These are phyloP conservation scores for Mythimna albipuncta DNA, from an alignment of 2,888 invertebrate species.

Conservation along the genomic window DNA sequence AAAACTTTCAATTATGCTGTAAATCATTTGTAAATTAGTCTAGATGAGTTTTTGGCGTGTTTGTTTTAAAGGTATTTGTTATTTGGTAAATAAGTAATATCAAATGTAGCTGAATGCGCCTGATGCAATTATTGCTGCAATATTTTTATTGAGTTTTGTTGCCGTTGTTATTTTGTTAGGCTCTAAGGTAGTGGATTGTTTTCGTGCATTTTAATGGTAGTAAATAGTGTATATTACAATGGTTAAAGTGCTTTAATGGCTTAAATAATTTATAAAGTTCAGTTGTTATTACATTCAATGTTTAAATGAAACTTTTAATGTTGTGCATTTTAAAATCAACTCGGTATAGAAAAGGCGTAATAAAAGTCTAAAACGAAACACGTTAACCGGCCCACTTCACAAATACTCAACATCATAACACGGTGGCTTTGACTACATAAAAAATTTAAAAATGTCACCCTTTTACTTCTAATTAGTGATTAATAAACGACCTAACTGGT, in stretches of 20 bases:
- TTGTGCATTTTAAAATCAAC: background rate
- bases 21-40: slow-evolving; percentile 68
- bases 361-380: slow-evolving; percentile 18
- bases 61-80: slow-evolving; percentile 43
- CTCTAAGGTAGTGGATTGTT: background rate
- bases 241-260: background rate
- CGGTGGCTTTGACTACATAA: slow-evolving; percentile 23
- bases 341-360: slow-evolving; percentile 3
- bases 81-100: slow-evolving; percentile 2
- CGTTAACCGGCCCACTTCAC: background rate
- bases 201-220: background rate
- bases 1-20: slow-evolving; percentile 68
- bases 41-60: slow-evolving; percentile 59
- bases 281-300: background rate
- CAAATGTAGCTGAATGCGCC: slow-evolving; percentile 30
- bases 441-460: slow-evolving; percentile 61
- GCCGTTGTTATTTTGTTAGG: slow-evolving; percentile 33
- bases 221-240: background rate
- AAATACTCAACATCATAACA: slow-evolving; percentile 44
- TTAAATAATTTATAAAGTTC: background rate
- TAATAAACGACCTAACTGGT: slow-evolving; percentile 58
- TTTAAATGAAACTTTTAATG: background rate
- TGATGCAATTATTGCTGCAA: slow-evolving; percentile 47
- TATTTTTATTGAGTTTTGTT: slow-evolving; percentile 11
- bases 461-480: slow-evolving; percentile 65